Percentiles rank a stretch among this genome's conserved stretches.
Evolutionary conservation across 1,140 invertebrate genomes (phyloP).

Genomic region (Drosophila sturtevanti): DNA sequence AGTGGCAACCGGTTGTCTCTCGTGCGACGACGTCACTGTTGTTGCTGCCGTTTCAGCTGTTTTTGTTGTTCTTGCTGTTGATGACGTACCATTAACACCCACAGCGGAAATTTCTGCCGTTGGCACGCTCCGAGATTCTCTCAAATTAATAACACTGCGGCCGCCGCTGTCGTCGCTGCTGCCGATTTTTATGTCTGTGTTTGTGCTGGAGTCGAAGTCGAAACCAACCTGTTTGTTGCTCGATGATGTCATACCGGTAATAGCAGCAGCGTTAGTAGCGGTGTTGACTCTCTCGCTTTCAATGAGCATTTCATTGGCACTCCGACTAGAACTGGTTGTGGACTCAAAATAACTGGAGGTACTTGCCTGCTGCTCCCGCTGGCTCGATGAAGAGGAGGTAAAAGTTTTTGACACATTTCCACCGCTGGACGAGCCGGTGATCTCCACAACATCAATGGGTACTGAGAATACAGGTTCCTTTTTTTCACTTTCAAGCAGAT

Average conservation of each 20-base stretch:
- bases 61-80: conserved; percentile 10
- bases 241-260: conserved; percentile 81
- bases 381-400: conserved; percentile 55
- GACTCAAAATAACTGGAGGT: conserved; percentile 63
- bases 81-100: conserved; percentile 12
- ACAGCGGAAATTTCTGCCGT: conserved; percentile 37
- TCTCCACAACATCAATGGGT: conserved; percentile 78
- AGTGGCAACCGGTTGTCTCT: conserved; percentile 59
- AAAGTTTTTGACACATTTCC: conserved; percentile 69
- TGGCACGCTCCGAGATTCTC: conserved; percentile 76
- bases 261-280: conserved; percentile 25
- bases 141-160: conserved; percentile 27
- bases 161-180: conserved; percentile 33
- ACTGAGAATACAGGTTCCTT: conserved; percentile 80
- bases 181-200: conserved; percentile 36
- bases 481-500: conserved; percentile 77
- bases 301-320: conserved; percentile 69
- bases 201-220: conserved; percentile 32
- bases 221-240: conserved; percentile 72
- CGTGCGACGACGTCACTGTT: conserved; percentile 59
- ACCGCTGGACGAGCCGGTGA: conserved; percentile 56
- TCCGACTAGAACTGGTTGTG: conserved; percentile 72
- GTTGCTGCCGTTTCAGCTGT: conserved; percentile 51
- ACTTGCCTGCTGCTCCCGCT: conserved; percentile 47
- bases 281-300: conserved; percentile 66